Base-by-base conservation (phyloP, 1,140 invertebrate genomes). In the Onthophagus taurus region DNA sequence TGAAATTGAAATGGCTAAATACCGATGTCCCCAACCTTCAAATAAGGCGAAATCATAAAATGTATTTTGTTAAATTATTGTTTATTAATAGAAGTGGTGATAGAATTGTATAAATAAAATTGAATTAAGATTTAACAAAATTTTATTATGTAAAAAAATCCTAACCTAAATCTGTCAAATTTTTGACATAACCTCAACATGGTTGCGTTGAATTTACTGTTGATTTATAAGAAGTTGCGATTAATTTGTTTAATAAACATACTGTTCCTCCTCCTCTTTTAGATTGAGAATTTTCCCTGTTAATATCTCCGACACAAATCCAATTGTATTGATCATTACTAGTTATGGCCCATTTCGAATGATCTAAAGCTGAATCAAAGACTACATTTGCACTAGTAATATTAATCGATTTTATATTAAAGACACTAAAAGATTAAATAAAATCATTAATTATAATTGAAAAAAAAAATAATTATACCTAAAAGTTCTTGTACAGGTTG, bases 291-390 rank as follows among this genome's bases (percentile, higher is more conserved):
- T 75, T 59, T 79, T 85, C 82, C 74, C 92, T 74, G 63, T 97
- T 97, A 14, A 96, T 91, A 61, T 95, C 92, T 9, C 88, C 89
- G 11, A 96, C 77, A 61, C 93, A 97, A 44, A 83, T 74, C 84
- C 85, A 92, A 6, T 63, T 34, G 42, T 11, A 35, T 11, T 16
- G 12, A 29, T 35, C 65, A 1, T 68, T 67, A 2, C 63, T 63
- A 0, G 83, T 72, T 2, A 93, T 77, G 0, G 85, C 83, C 90
- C 90, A 95, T 66, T 97, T 97, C 0, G 89, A 88, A 66, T 96
- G 93, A 66, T 96, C 91, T 31, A 75, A 71, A 16, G 77, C 75
- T 2, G 77, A 81, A n/a, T 72, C 74, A 58, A 90, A 93, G 16
- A 68, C 61, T 33, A 81, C 69, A 41, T 74, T 64, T 7, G 65